A percentile compares a stretch with the other conserved stretches of the same genome.
Conservation (phyloP, 2,113 vertebrate species). For the Menidia beryllina region DNA sequence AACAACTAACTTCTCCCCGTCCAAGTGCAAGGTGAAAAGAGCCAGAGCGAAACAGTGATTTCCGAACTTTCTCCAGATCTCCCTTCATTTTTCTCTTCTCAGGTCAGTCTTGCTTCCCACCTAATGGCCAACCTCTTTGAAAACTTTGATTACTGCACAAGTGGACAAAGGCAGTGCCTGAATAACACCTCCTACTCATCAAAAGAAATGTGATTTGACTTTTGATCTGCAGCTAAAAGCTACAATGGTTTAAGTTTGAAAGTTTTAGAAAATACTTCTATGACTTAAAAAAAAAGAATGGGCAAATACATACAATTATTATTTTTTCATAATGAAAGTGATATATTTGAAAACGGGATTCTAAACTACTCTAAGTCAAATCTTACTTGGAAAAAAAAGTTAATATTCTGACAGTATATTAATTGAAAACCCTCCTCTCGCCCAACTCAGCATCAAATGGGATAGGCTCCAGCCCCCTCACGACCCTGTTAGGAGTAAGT, state of each 20-base stretch:
- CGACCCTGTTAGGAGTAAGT: too few relatives aligned
- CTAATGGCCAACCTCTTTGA: slow-evolving; percentile 35
- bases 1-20: slow-evolving; percentile 67
- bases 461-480: too few relatives aligned
- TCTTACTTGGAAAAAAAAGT: not conserved
- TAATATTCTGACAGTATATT: slow-evolving; percentile 43
- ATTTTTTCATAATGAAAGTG: slow-evolving; percentile 11
- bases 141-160: too few relatives aligned
- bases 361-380: slow-evolving; percentile 7
- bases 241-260: slow-evolving; percentile 61
- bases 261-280: slow-evolving; percentile 59
- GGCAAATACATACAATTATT: slow-evolving; percentile 43
- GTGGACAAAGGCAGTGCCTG: slow-evolving; percentile 48
- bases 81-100: slow-evolving; percentile 54
- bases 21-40: slow-evolving; percentile 72
- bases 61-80: slow-evolving; percentile 45
- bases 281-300: slow-evolving; percentile 41
- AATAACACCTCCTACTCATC: slow-evolving; percentile 67
- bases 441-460: too few relatives aligned
- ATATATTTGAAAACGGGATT: slow-evolving; percentile 3
- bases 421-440: too few relatives aligned
- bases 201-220: slow-evolving; percentile 71
- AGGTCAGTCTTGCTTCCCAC: slow-evolving; percentile 29
- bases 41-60: slow-evolving; percentile 71
- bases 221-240: slow-evolving; percentile 67